phyloP scores from a whole-genome alignment of 1,140 invertebrate species.

The Sycophaga agraensis region DNA sequence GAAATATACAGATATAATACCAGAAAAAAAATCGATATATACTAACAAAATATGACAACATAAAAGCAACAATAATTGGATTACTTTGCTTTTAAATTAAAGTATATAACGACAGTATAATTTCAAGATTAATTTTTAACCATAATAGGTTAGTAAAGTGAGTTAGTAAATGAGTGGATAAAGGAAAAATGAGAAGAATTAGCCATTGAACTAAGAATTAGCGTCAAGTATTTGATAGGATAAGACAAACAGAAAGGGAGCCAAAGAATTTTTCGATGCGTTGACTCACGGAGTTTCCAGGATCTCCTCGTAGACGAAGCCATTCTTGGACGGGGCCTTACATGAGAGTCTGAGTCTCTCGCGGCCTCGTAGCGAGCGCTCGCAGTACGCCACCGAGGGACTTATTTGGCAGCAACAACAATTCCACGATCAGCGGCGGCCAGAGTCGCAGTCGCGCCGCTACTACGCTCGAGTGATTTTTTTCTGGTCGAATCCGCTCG shows the following conservation, averaged over 20 bases:
- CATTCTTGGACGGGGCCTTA: slow-evolving; percentile 46
- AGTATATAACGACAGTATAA: too few species aligned
- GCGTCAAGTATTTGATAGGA: not conserved
- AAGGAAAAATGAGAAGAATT: not conserved
- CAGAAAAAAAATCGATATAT: too few species aligned
- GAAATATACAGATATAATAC: too few species aligned
- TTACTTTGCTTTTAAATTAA: too few species aligned
- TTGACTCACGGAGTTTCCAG: slow-evolving; percentile 63
- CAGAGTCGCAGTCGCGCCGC: slow-evolving; percentile 31
- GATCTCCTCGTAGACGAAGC: slow-evolving; percentile 64
- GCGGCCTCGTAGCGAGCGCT: slow-evolving; percentile 25
- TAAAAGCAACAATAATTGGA: too few species aligned
- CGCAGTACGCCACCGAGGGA: slow-evolving; percentile 42
- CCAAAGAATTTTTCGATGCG: too few species aligned
- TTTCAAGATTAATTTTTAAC: slow-evolving; percentile 8
- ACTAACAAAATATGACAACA: too few species aligned
- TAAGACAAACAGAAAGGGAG: slow-evolving; percentile 3
- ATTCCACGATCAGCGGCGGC: slow-evolving; percentile 36
- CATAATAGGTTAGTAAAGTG: not conserved
- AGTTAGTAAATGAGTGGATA: not conserved
- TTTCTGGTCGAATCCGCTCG: slow-evolving; percentile 36
- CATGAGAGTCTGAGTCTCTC: not conserved
- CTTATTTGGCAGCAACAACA: slow-evolving; percentile 55
- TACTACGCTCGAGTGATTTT: slow-evolving; percentile 30
- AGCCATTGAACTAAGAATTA: too few species aligned